Base-by-base conservation (phyloP, 2,888 invertebrate species). In the Diplolepis rosae region DNA sequence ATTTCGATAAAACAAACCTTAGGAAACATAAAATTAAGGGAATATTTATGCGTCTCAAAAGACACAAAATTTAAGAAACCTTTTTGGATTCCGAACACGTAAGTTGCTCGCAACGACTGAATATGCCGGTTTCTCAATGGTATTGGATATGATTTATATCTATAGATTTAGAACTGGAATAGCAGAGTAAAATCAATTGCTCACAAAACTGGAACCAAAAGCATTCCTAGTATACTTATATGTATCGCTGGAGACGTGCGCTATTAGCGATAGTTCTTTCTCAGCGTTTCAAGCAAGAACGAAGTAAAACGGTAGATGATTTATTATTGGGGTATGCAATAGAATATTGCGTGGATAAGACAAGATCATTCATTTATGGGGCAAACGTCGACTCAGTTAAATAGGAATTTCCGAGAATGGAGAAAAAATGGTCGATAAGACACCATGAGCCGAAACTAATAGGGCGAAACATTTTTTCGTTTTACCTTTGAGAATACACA, bases 261-360 rank as follows among this genome's bases (percentile, higher is more conserved):
- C 22, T 22, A 56, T 13, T 18, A 22, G 35, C 30, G 24, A 22
- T 24, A 27, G 11, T 50, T 56, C 5, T 35, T 22, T 56, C 35
- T 56, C 35, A 56, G 56, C 56, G 35, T 35, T 56, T 35, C 35
- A 56, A 56, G 24, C 35, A 13, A 39, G n/a, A 56, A 56, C 24
- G 35, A 39, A 56, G 35, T 56, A 39, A 56, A 35, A 39, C 30
- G 7, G 18, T 18, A 4, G 15, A 56, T 56, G 56, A 56, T 56
- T 56, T 56, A 56, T 56, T 56, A 56, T 22, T 11, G 24, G 6
- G 35, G 56, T 35, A 39, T 35, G 35, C 35, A 56, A 35, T 35
- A 56, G 56, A 56, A 56, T 35, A 56, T 22, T 13, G 13, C 35
- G 22, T 22, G 35, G 32, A 35, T 35, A 18, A 18, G 30, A 51